Percentiles rank a stretch among this genome's conserved stretches.
Evolutionary conservation across 2,113 vertebrate species (phyloP).

Genomic region (Chaetura pelagica): DNA sequence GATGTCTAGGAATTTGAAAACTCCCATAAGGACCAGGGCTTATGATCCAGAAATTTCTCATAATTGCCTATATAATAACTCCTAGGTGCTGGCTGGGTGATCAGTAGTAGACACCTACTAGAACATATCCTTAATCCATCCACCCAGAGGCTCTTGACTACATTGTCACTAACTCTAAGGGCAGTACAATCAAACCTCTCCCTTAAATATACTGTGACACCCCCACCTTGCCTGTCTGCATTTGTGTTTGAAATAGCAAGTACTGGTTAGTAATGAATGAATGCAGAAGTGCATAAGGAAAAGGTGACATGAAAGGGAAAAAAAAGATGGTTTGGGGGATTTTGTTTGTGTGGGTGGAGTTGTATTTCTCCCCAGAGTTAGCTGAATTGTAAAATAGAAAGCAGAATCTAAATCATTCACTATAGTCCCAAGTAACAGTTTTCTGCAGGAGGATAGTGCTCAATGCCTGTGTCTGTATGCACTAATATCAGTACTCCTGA

Average conservation of each 20-base stretch:
- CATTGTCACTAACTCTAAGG: not conserved
- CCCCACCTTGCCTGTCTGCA: not conserved
- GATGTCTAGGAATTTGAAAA: not conserved
- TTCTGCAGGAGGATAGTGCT: not conserved
- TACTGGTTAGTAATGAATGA: not conserved
- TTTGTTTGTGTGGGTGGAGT: not conserved
- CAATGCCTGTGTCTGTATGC: not conserved
- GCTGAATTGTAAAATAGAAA: slow-evolving; percentile 1
- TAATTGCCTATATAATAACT: not conserved
- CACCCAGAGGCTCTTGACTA: not conserved
- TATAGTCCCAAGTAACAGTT: not conserved
- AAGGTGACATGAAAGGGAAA: not conserved
- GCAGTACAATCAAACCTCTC: not conserved
- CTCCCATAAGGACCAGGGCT: not conserved
- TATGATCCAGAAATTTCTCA: not conserved
- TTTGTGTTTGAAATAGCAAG: not conserved
- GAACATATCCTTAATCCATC: not conserved
- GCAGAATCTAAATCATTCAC: not conserved
- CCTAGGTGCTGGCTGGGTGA: not conserved
- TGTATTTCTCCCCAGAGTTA: not conserved
- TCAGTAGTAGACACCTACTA: not conserved
- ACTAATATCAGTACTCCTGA: not conserved
- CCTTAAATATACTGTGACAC: too few species aligned
- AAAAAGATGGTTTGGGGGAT: not conserved
- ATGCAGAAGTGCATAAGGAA: not conserved